phyloP scores from a whole-genome alignment of 2,888 invertebrate species.

The Gastrophysa polygoni region DNA sequence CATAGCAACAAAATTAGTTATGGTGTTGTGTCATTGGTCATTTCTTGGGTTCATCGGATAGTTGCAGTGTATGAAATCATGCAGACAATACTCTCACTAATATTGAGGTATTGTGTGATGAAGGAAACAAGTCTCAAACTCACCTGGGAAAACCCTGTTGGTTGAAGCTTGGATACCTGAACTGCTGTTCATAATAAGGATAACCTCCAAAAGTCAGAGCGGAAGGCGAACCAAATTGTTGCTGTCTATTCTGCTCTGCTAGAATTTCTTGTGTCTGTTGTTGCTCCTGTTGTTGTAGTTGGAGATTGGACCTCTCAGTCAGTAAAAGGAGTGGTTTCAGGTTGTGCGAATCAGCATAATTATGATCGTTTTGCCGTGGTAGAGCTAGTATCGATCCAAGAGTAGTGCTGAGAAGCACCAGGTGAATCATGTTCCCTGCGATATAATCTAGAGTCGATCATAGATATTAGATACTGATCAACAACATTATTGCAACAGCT shows the following conservation, averaged over 20 bases:
- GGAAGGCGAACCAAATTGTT: background rate
- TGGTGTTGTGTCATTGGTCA: too few species aligned
- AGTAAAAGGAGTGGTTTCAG: background rate
- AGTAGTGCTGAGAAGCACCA: background rate
- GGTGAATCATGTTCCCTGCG: background rate
- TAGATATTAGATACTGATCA: too few species aligned
- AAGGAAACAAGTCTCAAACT: slow-evolving; percentile 1
- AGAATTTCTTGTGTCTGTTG: background rate
- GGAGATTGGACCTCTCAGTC: background rate
- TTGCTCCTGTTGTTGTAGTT: slow-evolving; percentile 17
- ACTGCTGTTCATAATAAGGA: slow-evolving; percentile 38
- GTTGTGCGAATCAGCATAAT: background rate
- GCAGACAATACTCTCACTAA: too few species aligned
- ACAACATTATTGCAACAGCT: too few species aligned
- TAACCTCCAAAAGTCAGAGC: slow-evolving; percentile 3
- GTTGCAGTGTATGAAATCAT: too few species aligned
- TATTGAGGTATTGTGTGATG: too few species aligned
- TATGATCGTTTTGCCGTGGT: background rate
- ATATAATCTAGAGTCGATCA: too few species aligned
- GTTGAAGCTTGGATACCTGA: slow-evolving; percentile 35
- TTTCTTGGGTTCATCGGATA: too few species aligned
- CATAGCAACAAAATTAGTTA: too few species aligned
- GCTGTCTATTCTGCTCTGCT: background rate
- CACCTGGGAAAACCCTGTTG: slow-evolving; percentile 40
- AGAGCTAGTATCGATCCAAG: background rate